Evolutionary conservation across 2,888 invertebrate genomes (phyloP).

Genomic region (Drosophila demipolita): DNA sequence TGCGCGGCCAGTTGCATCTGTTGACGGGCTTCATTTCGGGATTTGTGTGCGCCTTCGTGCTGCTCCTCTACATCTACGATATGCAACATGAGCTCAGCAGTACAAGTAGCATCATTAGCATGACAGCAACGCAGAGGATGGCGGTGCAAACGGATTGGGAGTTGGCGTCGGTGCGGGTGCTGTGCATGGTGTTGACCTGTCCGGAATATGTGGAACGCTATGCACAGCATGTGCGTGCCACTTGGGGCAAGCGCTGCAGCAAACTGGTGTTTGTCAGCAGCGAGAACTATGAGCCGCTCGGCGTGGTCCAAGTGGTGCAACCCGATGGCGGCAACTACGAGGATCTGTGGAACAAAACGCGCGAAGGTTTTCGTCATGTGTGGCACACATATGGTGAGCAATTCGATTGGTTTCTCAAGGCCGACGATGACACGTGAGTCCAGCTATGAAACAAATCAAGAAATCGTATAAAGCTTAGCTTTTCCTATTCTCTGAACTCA

Average conservation of each 20-base stretch:
- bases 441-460: background rate
- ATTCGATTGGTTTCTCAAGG: slow-evolving; percentile 98
- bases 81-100: slow-evolving; percentile 29
- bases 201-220: slow-evolving; percentile 94
- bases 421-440: slow-evolving; percentile 99
- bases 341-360: slow-evolving; percentile 97
- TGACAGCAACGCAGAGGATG: slow-evolving; percentile 1
- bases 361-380: slow-evolving; percentile 94
- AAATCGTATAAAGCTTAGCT: background rate
- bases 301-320: slow-evolving; percentile 92
- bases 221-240: slow-evolving; percentile 95
- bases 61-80: slow-evolving; percentile 66
- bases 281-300: slow-evolving; percentile 89
- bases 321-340: slow-evolving; percentile 90
- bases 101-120: background rate
- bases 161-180: slow-evolving; percentile 87
- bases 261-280: slow-evolving; percentile 94
- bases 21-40: slow-evolving; percentile 74
- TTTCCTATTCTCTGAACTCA: background rate
- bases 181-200: slow-evolving; percentile 98
- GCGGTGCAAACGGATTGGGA: slow-evolving; percentile 86
- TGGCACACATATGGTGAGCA: slow-evolving; percentile 92
- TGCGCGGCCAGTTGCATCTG: slow-evolving; percentile 64
- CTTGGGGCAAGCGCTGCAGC: slow-evolving; percentile 97
- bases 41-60: slow-evolving; percentile 72